Base-by-base conservation (phyloP, 2,113 vertebrate genomes). In the Notothenia coriiceps region DNA sequence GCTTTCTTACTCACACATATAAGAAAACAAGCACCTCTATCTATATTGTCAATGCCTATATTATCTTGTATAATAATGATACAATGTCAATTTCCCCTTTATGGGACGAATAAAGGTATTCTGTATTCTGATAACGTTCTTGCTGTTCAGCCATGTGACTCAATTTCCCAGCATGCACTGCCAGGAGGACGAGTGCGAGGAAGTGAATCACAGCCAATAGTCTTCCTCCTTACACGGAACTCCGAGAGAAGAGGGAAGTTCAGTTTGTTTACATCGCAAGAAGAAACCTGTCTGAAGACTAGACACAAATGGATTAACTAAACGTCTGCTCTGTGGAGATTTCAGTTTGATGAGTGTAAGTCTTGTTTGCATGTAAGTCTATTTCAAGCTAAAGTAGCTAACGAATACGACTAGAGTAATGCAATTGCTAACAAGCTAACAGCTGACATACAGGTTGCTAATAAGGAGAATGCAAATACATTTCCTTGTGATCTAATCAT, bases 211-310 rank as follows among this genome's bases (percentile, higher is more conserved):
- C 47, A 87, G 84, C 92, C 90, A 94, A 94, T 93, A 6, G 29
- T 3, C 43, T 67, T 66, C 43, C 1, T 54, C 13, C n/a, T 54
- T 66, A 74, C 62, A 1, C 83, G 80, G 90, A 92, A 78, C 10
- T 20, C 4, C 1, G 5, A 12, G 5, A 11, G 18, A 84, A 80
- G 89, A 88, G 92, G 91, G 91, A 92, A 91, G 72, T 93, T 91
- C 78, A 71, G 86, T 85, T 86, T 83, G 65, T 80, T 77, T 49
- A 47, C n/a, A n/a, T 71, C 47, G 18, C 57, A 14, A 35, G 11
- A 51, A 2, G 33, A 73, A 25, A 29, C 11, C 67, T n/a, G 5
- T 33, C 55, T 29, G 2, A 52, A 64, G n/a, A 59, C 9, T 3
- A 1, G 35, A 33, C 5, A 70, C 29, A 17, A 65, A 22, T 51